phyloP scores from a whole-genome alignment of 2,113 vertebrate genomes.

The Phalacrocorax aristotelis region DNA sequence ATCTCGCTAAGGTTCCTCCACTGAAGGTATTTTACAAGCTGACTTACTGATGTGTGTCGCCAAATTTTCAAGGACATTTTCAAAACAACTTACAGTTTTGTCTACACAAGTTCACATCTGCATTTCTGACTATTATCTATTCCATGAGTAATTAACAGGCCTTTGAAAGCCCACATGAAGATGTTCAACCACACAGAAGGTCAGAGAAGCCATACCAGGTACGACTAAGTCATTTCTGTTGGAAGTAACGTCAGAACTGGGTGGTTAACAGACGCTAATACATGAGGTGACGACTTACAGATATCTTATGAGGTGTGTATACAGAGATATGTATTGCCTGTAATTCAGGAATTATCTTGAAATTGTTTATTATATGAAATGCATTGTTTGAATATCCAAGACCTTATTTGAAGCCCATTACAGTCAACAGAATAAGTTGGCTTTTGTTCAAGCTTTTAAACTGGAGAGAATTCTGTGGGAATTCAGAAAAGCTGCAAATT shows the following conservation, averaged over 20 bases:
- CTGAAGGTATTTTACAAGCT: conserved; percentile 40
- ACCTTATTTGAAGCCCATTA: neutral
- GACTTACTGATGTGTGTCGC: neutral
- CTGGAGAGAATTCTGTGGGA: neutral
- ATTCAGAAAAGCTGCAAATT: conserved; percentile 1
- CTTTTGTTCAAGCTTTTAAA: conserved; percentile 31
- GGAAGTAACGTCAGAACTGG: neutral
- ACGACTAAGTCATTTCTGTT: neutral
- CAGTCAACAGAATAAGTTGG: neutral
- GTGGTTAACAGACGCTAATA: neutral
- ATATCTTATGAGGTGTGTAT: neutral
- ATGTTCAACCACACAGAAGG: neutral
- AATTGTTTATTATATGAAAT: neutral
- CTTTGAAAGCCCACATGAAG: neutral
- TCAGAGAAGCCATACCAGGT: neutral
- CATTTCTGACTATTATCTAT: neutral
- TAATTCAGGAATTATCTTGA: neutral
- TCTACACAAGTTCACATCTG: neutral
- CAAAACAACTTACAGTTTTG: neutral
- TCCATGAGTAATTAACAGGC: neutral
- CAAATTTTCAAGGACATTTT: neutral
- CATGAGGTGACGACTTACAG: neutral
- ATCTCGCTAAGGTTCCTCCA: conserved; percentile 24
- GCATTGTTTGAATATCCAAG: neutral
- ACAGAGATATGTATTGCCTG: neutral